phyloP scores from a whole-genome alignment of 2,888 invertebrate species.

The Xestia xanthographa region DNA sequence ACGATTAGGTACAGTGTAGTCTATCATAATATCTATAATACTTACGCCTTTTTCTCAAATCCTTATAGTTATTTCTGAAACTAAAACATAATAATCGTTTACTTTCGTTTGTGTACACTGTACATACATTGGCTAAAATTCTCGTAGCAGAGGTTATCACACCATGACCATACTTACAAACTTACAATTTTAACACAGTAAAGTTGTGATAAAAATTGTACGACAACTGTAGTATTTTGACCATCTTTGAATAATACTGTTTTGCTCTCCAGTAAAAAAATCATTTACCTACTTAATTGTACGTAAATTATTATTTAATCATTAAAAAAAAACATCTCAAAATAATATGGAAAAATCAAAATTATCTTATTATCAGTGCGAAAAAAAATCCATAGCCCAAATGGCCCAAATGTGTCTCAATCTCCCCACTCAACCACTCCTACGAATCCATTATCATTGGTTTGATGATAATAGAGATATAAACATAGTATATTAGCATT shows the following conservation, averaged over 20 bases:
- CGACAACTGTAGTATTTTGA: neutral
- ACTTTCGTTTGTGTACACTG: neutral
- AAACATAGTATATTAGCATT: constrained; percentile 1
- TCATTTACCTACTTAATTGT: neutral
- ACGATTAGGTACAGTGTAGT: too few species aligned
- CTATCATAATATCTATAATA: too few species aligned
- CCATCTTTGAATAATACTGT: neutral
- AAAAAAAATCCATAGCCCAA: neutral
- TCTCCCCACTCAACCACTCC: neutral
- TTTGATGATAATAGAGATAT: constrained; percentile 3
- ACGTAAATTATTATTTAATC: neutral
- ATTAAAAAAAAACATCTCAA: neutral
- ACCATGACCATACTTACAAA: neutral
- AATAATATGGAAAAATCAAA: neutral
- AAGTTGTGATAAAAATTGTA: neutral
- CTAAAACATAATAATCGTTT: too few species aligned
- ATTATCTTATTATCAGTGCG: neutral
- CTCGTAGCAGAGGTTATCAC: neutral
- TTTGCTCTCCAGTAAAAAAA: neutral
- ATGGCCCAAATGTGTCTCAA: neutral
- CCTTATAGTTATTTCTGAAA: neutral
- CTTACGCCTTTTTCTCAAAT: neutral
- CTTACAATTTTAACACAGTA: neutral
- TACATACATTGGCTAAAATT: neutral
- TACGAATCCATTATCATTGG: neutral